Percentiles rank a stretch among this genome's conserved stretches.
These are phyloP conservation scores for Fabriciana adippe DNA, from an alignment of 2,888 invertebrate genomes.

Conservation along the genomic window DNA sequence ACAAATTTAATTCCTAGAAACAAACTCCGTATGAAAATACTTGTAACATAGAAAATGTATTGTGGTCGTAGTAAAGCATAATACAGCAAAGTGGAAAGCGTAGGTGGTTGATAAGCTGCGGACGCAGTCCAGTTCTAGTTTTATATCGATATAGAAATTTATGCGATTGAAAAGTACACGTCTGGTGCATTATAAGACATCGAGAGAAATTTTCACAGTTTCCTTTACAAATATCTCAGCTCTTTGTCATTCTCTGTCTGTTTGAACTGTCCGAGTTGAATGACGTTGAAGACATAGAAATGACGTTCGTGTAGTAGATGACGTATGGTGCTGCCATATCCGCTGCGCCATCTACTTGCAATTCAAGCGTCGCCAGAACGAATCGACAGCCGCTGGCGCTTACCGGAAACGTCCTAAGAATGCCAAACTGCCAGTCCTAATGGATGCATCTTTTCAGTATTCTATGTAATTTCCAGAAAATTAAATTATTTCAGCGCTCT, in stretches of 20 bases:
- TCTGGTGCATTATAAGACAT: slow-evolving; percentile 33
- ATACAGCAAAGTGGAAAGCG: slow-evolving; percentile 57
- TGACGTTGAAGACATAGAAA: slow-evolving; percentile 51
- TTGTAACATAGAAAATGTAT: slow-evolving; percentile 31
- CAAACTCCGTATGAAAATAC: slow-evolving; percentile 1
- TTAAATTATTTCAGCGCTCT: slow-evolving; percentile 29
- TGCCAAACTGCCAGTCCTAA: slow-evolving; percentile 71
- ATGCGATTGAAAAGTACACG: slow-evolving; percentile 37
- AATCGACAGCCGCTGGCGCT: slow-evolving; percentile 62
- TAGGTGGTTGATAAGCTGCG: slow-evolving; percentile 65
- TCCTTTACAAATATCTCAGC: slow-evolving; percentile 18
- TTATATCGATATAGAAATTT: slow-evolving; percentile 54
- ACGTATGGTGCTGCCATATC: slow-evolving; percentile 65
- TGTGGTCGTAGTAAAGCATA: slow-evolving; percentile 33
- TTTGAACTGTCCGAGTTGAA: slow-evolving; percentile 30
- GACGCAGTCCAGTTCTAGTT: slow-evolving; percentile 57
- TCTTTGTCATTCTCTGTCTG: slow-evolving; percentile 20
- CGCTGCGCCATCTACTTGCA: slow-evolving; percentile 59
- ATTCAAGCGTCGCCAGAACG: slow-evolving; percentile 69
- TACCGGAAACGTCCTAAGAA: slow-evolving; percentile 68
- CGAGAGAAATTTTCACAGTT: slow-evolving; percentile 35
- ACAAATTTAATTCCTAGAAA: neutral
- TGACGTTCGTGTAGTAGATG: slow-evolving; percentile 52
- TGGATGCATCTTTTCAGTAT: slow-evolving; percentile 59
- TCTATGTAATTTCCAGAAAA: slow-evolving; percentile 45